phyloP scores from a whole-genome alignment of 2,797 vertebrate genomes.

The Hemitrygon akajei region DNA sequence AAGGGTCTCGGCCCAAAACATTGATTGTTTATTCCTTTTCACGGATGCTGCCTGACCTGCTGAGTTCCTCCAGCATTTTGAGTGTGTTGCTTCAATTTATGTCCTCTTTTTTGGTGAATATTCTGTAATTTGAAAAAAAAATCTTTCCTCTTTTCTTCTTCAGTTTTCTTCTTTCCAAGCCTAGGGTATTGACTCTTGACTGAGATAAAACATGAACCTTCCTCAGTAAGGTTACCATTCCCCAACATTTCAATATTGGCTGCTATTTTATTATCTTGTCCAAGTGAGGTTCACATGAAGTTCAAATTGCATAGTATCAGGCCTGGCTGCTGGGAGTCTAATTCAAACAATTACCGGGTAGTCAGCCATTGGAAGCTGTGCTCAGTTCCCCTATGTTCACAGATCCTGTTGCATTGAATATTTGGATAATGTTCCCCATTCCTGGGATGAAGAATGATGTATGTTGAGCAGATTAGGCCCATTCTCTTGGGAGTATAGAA shows the following conservation, averaged over 20 bases:
- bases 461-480: too few relatives aligned
- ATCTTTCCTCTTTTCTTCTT: neutral
- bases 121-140: neutral
- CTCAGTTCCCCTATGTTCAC: neutral
- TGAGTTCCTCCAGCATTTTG: too few relatives aligned
- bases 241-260: neutral
- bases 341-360: neutral
- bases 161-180: neutral
- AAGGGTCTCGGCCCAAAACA: too few relatives aligned
- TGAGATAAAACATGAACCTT: neutral
- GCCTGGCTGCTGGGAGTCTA: neutral
- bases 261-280: neutral
- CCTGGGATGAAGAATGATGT: too few relatives aligned
- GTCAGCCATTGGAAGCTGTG: neutral
- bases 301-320: neutral
- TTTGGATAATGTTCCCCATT: neutral
- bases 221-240: neutral
- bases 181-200: neutral
- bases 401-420: neutral
- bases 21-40: too few relatives aligned
- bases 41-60: too few relatives aligned
- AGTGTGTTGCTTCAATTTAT: neutral
- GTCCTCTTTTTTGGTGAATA: neutral
- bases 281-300: neutral
- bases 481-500: too few relatives aligned